These are phyloP conservation scores for Macaria liturata DNA, from an alignment of 2,888 invertebrate genomes.

Conservation along the genomic window DNA sequence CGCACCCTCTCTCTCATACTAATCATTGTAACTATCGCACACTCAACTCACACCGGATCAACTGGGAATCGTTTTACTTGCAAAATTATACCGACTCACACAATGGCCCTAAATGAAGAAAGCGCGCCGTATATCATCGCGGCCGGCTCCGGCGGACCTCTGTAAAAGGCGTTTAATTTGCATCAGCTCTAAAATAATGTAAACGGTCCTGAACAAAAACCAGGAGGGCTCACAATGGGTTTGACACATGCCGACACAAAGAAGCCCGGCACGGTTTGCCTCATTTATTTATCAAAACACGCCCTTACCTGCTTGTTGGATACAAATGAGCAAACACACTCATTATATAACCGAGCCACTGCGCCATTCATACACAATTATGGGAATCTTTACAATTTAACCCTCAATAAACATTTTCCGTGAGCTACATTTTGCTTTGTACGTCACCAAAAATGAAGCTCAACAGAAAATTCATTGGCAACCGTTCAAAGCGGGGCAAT, in stretches of 20 bases:
- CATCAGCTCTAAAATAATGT: slow-evolving; percentile 40
- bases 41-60: slow-evolving; percentile 48
- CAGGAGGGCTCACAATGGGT: slow-evolving; percentile 26
- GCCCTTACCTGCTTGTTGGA: slow-evolving; percentile 1
- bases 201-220: slow-evolving; percentile 36
- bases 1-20: slow-evolving; percentile 50
- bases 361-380: not conserved
- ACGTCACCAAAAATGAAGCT: not conserved
- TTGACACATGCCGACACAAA: slow-evolving; percentile 35
- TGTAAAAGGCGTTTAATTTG: slow-evolving; percentile 37
- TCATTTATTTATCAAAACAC: slow-evolving; percentile 15
- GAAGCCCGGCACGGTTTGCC: slow-evolving; percentile 21
- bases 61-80: slow-evolving; percentile 52
- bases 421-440: not conserved
- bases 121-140: slow-evolving; percentile 60
- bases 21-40: slow-evolving; percentile 55
- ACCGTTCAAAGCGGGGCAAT: slow-evolving; percentile 6
- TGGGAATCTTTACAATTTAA: not conserved
- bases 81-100: slow-evolving; percentile 57
- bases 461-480: slow-evolving; percentile 8
- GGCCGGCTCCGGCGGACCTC: slow-evolving; percentile 45
- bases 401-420: not conserved
- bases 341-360: not conserved
- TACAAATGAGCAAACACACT: not conserved
- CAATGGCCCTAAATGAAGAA: slow-evolving; percentile 51